These are phyloP conservation scores for Phaonia tiefii DNA, from an alignment of 2,888 invertebrate species.

Conservation along the genomic window DNA sequence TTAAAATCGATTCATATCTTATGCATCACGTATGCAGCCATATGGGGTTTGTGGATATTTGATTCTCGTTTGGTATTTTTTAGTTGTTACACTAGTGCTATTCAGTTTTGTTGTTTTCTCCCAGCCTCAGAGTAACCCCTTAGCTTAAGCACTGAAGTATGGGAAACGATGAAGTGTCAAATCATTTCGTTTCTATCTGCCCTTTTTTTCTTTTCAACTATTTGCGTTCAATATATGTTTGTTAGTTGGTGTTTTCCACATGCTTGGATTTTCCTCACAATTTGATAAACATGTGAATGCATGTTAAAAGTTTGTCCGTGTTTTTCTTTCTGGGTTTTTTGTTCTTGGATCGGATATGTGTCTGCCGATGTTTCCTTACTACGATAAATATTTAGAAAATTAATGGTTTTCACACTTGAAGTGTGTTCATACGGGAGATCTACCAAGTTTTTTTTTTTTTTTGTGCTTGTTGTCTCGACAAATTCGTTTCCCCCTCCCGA, in stretches of 20 bases:
- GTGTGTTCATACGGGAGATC: constrained; percentile 36
- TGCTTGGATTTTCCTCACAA: constrained; percentile 25
- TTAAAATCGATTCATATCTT: constrained; percentile 69
- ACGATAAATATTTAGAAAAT: constrained; percentile 54
- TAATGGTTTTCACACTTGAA: constrained; percentile 59
- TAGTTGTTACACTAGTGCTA: constrained; percentile 12
- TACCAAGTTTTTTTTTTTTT: too few relatives aligned
- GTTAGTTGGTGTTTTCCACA: too few relatives aligned
- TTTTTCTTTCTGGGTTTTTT: constrained; percentile 2
- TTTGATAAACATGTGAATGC: constrained; percentile 44
- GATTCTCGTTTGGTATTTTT: constrained; percentile 48
- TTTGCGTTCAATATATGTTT: too few relatives aligned
- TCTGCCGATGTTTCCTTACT: constrained; percentile 3
- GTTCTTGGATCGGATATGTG: not conserved
- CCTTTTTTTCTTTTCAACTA: too few relatives aligned
- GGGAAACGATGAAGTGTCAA: constrained; percentile 78
- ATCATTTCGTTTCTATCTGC: constrained; percentile 70
- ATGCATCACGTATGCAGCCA: constrained; percentile 54
- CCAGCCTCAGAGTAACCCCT: not conserved
- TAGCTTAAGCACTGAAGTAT: constrained; percentile 51
- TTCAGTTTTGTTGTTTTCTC: not conserved
- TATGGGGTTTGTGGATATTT: constrained; percentile 65
- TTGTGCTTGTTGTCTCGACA: constrained; percentile 46
- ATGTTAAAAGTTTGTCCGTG: constrained; percentile 43
- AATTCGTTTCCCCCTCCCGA: not conserved